Evolutionary conservation across 2,888 invertebrate genomes (phyloP), one percentile per base, ranked within the genome.

Genomic region (Willowsia nigromaculata): DNA sequence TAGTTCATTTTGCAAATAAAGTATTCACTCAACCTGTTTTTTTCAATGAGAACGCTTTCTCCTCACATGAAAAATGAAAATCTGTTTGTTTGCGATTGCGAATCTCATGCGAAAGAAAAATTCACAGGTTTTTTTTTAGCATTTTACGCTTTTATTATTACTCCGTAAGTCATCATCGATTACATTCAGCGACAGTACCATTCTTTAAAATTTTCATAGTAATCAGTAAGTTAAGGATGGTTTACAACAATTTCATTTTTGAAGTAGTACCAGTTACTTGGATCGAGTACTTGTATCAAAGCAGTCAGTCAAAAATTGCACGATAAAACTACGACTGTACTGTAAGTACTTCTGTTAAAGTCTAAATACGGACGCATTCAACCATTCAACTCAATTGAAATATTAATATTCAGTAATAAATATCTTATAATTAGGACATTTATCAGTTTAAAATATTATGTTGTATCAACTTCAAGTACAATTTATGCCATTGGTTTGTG

Each of bases 131-230:
- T 56, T 9, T 56, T 56, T 56, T 76, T 76, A 40, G 33, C 59
- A 80, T 9, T 59, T 82, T 56, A 84, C 74, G 71, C 62, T 82
- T 84, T 84, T 84, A 30, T 43, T 82, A 37, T n/a, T 85, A 62
- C 50, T 85, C 25, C 40, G 43, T 47, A 37, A 59, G 59, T 85
- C 85, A 85, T 74, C 40, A 71, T 85, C 65, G 37, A 78, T 62
- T 85, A 85, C 84, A 68, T 74, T 84, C 74, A 56, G 71, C 84
- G 84, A 74, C 56, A 84, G 84, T 84, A 84, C 76, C 85, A 76
- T 78, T 85, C 15, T 76, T 76, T 78, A 76, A 62, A 85, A 74
- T 85, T 71, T 74, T 85, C 59, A 85, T 59, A 74, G 18, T 37
- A 47, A 50, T 68, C 47, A 56, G 18, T 65, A 47, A 27, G 18